Percentiles rank a stretch among this genome's conserved stretches.
These are phyloP conservation scores for Lethocerus indicus DNA, from an alignment of 1,140 invertebrate genomes.

Conservation along the genomic window DNA sequence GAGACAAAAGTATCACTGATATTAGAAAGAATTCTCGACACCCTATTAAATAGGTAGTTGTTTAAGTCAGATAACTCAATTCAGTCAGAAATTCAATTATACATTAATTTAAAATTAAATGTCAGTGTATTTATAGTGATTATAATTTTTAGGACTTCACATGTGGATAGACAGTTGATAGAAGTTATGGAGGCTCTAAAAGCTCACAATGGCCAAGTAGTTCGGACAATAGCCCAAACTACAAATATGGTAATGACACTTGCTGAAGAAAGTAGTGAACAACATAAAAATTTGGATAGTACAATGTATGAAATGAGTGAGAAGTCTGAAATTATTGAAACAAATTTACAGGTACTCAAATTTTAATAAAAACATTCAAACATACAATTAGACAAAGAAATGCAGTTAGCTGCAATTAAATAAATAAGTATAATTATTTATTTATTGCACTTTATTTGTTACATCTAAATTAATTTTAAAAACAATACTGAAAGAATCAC, in stretches of 20 bases:
- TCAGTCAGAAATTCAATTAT: no score
- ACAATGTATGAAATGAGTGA: neutral
- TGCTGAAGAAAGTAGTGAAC: conserved; percentile 13
- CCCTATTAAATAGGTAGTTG: conserved; percentile 35
- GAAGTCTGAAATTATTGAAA: neutral
- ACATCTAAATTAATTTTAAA: no score
- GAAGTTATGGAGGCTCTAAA: conserved; percentile 24
- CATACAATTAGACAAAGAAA: no score
- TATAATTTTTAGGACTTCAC: conserved; percentile 24
- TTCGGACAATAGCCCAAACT: conserved; percentile 14
- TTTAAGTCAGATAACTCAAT: no score
- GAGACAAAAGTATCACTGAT: conserved; percentile 33
- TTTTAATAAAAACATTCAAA: no score
- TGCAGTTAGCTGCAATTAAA: no score
- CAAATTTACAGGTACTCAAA: neutral
- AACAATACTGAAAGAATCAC: no score
- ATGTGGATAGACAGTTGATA: conserved; percentile 27
- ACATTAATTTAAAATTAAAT: no score
- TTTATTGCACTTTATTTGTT: no score
- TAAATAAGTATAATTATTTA: no score
- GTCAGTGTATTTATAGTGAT: no score
- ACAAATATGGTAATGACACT: conserved; percentile 15
- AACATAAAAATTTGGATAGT: conserved; percentile 11
- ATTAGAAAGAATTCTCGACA: conserved; percentile 35
- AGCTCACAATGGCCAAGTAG: conserved; percentile 16